Conservation (phyloP, 2,888 invertebrate species). For the Operophtera brumata region DNA sequence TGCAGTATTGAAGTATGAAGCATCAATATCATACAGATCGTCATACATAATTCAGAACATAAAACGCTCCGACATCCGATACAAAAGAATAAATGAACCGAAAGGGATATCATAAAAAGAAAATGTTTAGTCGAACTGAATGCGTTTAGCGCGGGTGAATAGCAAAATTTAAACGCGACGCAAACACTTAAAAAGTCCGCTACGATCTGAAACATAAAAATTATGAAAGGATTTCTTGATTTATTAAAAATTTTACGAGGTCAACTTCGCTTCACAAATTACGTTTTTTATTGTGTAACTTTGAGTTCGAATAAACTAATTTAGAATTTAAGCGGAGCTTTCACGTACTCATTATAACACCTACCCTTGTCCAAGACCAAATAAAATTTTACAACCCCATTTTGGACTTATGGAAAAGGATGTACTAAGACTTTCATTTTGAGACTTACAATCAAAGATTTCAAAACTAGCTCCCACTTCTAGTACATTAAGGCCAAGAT, state of each 20-base stretch:
- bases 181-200: slow-evolving; percentile 39
- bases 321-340: slow-evolving; percentile 1
- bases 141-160: slow-evolving; percentile 31
- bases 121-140: slow-evolving; percentile 37
- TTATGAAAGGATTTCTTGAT: slow-evolving; percentile 52
- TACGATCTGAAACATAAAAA: slow-evolving; percentile 73
- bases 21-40: no score
- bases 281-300: slow-evolving; percentile 12
- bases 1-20: no score
- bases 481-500: no score
- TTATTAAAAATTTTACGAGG: slow-evolving; percentile 31
- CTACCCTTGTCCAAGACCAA: no score
- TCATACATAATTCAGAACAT: slow-evolving; percentile 14
- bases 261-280: slow-evolving; percentile 42
- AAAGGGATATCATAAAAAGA: slow-evolving; percentile 32
- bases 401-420: no score
- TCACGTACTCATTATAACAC: not conserved
- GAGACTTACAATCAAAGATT: no score
- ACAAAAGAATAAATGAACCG: slow-evolving; percentile 36
- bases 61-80: slow-evolving; percentile 53
- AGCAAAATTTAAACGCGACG: slow-evolving; percentile 33
- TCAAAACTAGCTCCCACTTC: no score
- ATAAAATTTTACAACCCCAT: not conserved
- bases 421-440: not conserved
- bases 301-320: slow-evolving; percentile 1